Evolutionary conservation across 2,797 vertebrate species (phyloP).

Genomic region (Acipenser oxyrinchus): DNA sequence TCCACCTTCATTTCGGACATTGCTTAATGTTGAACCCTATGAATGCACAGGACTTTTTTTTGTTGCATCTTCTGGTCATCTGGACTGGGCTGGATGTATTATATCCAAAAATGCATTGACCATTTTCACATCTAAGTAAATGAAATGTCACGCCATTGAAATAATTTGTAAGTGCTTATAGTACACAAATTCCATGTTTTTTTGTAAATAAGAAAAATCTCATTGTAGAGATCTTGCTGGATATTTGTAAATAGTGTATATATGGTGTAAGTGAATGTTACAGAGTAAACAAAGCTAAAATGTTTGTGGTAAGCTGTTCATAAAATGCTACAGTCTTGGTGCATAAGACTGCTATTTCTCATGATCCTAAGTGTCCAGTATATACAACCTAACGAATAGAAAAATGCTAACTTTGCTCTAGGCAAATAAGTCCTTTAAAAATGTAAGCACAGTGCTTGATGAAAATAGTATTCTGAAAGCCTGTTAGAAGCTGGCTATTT

Average conservation of each 20-base stretch:
- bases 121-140: conserved; percentile 25
- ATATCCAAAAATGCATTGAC: conserved; percentile 14
- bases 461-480: neutral
- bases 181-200: conserved; percentile 6
- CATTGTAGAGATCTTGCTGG: conserved; percentile 3
- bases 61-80: neutral
- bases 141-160: conserved; percentile 33
- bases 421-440: neutral
- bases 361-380: neutral
- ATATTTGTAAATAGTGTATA: neutral
- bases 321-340: neutral
- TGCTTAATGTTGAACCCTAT: conserved; percentile 4
- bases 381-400: neutral
- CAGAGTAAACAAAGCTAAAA: neutral
- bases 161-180: conserved; percentile 12
- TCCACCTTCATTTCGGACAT: neutral
- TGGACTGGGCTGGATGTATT: conserved; percentile 1
- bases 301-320: neutral
- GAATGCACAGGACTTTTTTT: conserved; percentile 1
- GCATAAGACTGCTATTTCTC: neutral
- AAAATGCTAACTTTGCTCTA: neutral
- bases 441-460: neutral
- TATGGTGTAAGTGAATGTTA: neutral
- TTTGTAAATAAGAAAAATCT: conserved; percentile 13
- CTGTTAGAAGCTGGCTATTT: too few relatives aligned